A percentile compares a stretch with the other conserved stretches of the same genome.
Evolutionary conservation across 2,888 invertebrate species (phyloP).

Genomic region (Sphaeridia pumilis): DNA sequence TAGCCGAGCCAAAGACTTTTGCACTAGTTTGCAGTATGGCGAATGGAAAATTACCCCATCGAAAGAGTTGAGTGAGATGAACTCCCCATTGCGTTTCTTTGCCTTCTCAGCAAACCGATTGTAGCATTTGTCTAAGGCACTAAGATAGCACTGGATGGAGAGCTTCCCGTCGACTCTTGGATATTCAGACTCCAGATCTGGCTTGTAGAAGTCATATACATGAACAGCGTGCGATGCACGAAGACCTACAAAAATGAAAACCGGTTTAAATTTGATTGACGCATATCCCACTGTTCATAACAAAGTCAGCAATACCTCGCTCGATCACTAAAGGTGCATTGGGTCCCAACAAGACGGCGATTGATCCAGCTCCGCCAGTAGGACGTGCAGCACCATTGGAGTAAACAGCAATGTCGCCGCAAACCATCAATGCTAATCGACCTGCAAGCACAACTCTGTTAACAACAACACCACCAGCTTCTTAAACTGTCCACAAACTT

Average conservation of each 20-base stretch:
- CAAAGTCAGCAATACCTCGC: conserved; percentile 43
- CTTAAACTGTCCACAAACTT: neutral
- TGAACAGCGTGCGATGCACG: conserved; percentile 84
- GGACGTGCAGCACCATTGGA: conserved; percentile 86
- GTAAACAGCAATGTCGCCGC: conserved; percentile 95
- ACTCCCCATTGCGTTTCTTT: conserved; percentile 20
- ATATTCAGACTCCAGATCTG: conserved; percentile 85
- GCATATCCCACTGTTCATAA: neutral
- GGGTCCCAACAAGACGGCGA: conserved; percentile 91
- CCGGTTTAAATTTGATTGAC: neutral
- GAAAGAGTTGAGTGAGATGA: conserved; percentile 46
- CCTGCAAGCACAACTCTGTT: conserved; percentile 37
- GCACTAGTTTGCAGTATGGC: conserved; percentile 92
- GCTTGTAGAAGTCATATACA: conserved; percentile 97
- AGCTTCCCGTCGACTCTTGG: conserved; percentile 91
- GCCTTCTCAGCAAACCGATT: conserved; percentile 55
- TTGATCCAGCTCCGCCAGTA: conserved; percentile 94
- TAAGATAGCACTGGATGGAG: conserved; percentile 86
- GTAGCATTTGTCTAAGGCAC: conserved; percentile 88
- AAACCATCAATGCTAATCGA: conserved; percentile 81
- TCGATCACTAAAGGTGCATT: conserved; percentile 88
- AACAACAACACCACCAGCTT: neutral
- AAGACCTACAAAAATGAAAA: conserved; percentile 46
- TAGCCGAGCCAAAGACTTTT: conserved; percentile 89
- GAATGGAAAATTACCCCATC: conserved; percentile 84